Conservation (phyloP, 2,113 vertebrate species). For the Podarcis muralis region DNA sequence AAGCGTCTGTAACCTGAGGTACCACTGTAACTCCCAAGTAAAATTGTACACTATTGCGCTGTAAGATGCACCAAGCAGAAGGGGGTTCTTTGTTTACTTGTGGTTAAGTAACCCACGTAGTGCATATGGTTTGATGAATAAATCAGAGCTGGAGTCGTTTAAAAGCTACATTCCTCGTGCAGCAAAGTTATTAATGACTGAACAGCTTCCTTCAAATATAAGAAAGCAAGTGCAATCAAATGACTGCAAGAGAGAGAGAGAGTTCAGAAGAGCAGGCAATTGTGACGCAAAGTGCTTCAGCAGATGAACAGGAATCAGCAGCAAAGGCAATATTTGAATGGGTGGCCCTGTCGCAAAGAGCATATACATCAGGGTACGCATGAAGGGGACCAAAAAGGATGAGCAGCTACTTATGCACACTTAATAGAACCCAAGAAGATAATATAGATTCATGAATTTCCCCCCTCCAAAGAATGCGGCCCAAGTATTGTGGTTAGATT, state of each 20-base stretch:
- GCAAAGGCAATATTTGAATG: background rate
- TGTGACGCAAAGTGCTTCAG: background rate
- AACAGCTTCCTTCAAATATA: constrained; percentile 19
- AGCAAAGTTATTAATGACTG: constrained; percentile 29
- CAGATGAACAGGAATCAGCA: background rate
- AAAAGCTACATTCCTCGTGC: constrained; percentile 38
- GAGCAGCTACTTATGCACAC: constrained; percentile 11
- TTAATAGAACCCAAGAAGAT: constrained; percentile 25
- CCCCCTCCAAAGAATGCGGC: background rate
- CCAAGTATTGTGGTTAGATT: constrained; percentile 11
- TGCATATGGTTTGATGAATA: constrained; percentile 25
- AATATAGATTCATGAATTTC: background rate
- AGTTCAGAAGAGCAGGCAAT: background rate
- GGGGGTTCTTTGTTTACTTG: constrained; percentile 27
- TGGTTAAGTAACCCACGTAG: background rate
- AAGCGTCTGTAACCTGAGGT: too few relatives aligned
- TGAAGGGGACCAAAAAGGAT: background rate
- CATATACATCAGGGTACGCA: background rate
- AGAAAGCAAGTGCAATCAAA: constrained; percentile 48
- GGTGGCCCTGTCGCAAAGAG: background rate
- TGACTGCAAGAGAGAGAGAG: constrained; percentile 28
- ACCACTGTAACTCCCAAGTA: too few relatives aligned
- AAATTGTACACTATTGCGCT: too few relatives aligned
- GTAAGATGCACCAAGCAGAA: background rate
- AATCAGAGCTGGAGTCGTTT: constrained; percentile 21